Evolutionary conservation across 1,140 invertebrate species (phyloP), one percentile per base, ranked within the genome.

Genomic region (Apolygus lucorum): DNA sequence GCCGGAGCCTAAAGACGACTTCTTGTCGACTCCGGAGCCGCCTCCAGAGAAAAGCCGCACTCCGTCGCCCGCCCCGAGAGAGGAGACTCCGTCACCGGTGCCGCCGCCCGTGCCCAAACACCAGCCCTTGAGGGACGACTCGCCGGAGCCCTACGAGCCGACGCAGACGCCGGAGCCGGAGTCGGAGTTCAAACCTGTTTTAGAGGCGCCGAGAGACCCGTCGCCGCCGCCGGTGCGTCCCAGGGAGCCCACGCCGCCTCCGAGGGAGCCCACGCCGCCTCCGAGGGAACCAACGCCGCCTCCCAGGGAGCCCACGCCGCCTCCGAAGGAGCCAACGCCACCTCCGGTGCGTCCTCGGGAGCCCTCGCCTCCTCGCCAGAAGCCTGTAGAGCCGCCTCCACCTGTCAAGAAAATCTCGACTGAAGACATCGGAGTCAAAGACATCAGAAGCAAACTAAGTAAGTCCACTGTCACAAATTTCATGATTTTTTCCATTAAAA

Each of bases 401-500:
- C 54, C 54, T 22, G 11, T 24, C 11, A 59, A 59, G 28, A 66
- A 66, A 21, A 14, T 21, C n/a, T 42, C 64, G 4, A 21, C 21
- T 2, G 67, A 68, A 68, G 67, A 54, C 13, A 68, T 68, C 49
- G 49, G 65, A 62, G 65, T 29, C 25, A 62, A 70, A 67, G 70
- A 70, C 25, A 70, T 70, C 34, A 64, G 63, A 27, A 62, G 34
- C 29, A 63, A 65, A 65, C 62, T 70, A 26, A 62, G 68, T 70
- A 70, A 70, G 68, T 65, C 62, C 62, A 22, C 22, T 17, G 27
- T 2, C 2, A 2, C n/a, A n/a, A n/a, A n/a, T n/a, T n/a, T n/a
- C n/a, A n/a, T n/a, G 26, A 17, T 63, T 63, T 63, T 25, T 62
- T 62, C 24, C 14, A 22, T n/a, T 14, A 4, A 24, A 26, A 25